phyloP scores from a whole-genome alignment of 64 coral and sea anemone genomes.

The Pocillopora verrucosa region DNA sequence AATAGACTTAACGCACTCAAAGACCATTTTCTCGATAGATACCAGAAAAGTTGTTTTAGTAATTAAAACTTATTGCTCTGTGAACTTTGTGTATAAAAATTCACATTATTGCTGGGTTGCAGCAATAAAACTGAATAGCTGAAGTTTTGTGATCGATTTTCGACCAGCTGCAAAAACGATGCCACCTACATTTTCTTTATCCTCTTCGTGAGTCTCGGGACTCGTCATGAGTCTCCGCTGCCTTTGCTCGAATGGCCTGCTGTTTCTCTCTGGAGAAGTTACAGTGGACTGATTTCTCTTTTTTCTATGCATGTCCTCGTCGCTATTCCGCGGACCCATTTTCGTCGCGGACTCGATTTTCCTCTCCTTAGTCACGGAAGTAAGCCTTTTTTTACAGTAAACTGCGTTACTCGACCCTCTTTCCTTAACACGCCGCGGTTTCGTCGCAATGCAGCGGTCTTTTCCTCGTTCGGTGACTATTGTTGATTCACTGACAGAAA shows the following conservation, averaged over 20 bases:
- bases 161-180: too few species aligned
- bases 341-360: background rate
- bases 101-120: too few species aligned
- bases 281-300: slow-evolving; percentile 11
- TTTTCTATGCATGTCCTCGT: background rate
- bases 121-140: too few species aligned
- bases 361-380: background rate
- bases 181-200: slow-evolving; percentile 28
- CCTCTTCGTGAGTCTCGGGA: background rate
- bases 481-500: slow-evolving; percentile 7
- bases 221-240: background rate
- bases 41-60: too few species aligned
- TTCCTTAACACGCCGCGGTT: background rate
- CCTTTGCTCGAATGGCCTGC: background rate
- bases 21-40: too few species aligned
- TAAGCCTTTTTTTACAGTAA: background rate
- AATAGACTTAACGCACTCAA: too few species aligned
- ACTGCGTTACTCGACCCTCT: background rate
- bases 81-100: too few species aligned
- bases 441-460: background rate
- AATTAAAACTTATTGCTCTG: too few species aligned
- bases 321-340: background rate
- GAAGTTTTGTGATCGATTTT: too few species aligned
- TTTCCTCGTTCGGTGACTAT: background rate
- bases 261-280: background rate